Percentiles rank a stretch among this genome's conserved stretches.
Conservation (phyloP, 2,797 vertebrate genomes). For the Crocodylus rhombifer region DNA sequence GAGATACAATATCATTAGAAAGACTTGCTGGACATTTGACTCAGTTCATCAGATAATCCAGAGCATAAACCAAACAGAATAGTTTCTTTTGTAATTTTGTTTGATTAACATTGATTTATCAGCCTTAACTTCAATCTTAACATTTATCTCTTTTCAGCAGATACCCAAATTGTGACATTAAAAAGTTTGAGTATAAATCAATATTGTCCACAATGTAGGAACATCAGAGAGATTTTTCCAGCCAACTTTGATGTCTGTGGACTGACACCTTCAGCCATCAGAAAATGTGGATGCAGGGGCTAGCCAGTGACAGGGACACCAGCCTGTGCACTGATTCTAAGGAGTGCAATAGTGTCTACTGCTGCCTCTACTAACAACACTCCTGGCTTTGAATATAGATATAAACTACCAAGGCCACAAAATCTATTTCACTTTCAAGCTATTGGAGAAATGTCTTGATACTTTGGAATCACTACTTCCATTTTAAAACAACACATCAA, state of each 20-base stretch:
- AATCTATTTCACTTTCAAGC: not conserved
- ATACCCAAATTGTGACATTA: not conserved
- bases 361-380: no score
- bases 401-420: not conserved
- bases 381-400: no score
- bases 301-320: no score
- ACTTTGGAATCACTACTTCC: not conserved
- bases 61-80: rapidly evolving
- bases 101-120: rapidly evolving
- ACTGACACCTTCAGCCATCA: not conserved
- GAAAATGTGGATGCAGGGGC: no score
- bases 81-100: not conserved
- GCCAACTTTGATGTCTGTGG: no score
- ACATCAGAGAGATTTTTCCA: no score
- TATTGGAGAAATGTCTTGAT: no score
- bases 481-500: not conserved
- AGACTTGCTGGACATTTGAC: not conserved
- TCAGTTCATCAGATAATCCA: not conserved
- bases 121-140: not conserved
- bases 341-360: no score
- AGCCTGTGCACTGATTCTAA: no score
- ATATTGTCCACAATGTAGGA: no score
- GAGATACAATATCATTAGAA: not conserved
- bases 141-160: not conserved
- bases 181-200: no score